Evolutionary conservation across 2,113 vertebrate genomes (phyloP), one percentile per base, ranked within the genome.

Genomic region (Nothobranchius kuhntae): DNA sequence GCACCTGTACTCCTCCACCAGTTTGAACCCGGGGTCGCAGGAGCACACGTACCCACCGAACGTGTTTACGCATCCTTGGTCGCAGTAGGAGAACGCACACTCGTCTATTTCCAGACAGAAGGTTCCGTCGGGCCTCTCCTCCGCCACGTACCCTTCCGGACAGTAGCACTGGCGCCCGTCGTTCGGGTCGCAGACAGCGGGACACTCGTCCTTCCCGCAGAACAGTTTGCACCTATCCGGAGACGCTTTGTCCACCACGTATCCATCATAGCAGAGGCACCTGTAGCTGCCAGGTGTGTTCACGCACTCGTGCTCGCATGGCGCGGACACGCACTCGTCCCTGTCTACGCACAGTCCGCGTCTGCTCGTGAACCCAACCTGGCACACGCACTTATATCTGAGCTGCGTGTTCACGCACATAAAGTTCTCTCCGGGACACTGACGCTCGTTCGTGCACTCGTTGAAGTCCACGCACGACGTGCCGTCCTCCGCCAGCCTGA

Each of bases 71-170:
- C 93, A 93, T 0, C 0, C 0, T 0, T 93, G 86, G 0, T 89
- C 82, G 21, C 93, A 94, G 0, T 6, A 9, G 0, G 0, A 0
- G 12, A 0, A 52, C 0, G 0, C 0, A 21, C 93, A 94, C 67
- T 93, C 92, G 35, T 94, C 57, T 0, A 93, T 70, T 54, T 93
- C 92, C 0, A 84, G 0, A 64, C 93, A 94, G 0, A 73, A 1
- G 0, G 3, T 10, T 0, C 0, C 6, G 0, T 0, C 0, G 0
- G 0, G 3, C 1, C 77, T 59, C 1, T 78, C 75, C 1, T 93
- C 92, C 0, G 38, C 0, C 2, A 94, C 0, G 8, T 72, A 93
- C 0, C 92, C 91, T 0, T 52, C 26, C 0, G 92, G 91, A 42
- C 93, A 94, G 38, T 21, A 3, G n/a, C 92, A 93, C 8, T 80